phyloP scores from a whole-genome alignment of 1,140 invertebrate species.

The Aradophagus sp. region DNA sequence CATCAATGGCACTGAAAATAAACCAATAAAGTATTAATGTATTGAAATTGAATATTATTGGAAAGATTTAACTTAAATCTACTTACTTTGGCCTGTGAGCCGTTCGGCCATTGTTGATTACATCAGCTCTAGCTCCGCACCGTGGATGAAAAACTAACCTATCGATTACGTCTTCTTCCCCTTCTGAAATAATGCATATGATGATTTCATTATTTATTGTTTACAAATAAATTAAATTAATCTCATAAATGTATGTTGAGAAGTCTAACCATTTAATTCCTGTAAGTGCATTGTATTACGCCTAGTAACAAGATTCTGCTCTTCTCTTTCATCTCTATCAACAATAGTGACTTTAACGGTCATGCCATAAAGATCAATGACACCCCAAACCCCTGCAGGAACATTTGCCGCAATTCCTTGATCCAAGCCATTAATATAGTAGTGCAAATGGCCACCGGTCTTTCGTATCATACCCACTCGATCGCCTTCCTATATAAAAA shows the following conservation, averaged over 20 bases:
- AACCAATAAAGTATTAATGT: no score
- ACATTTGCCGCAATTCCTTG: constrained; percentile 92
- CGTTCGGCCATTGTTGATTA: constrained; percentile 92
- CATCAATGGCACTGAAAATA: constrained; percentile 86
- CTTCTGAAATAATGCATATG: constrained; percentile 59
- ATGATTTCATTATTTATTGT: no score
- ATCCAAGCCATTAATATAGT: constrained; percentile 94
- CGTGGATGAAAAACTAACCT: constrained; percentile 89
- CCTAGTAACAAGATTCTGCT: constrained; percentile 84
- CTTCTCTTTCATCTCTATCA: constrained; percentile 85
- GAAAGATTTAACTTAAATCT: constrained; percentile 22
- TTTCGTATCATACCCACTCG: constrained; percentile 90
- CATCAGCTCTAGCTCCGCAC: constrained; percentile 92
- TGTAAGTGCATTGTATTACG: constrained; percentile 78
- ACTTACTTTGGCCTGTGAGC: constrained; percentile 93
- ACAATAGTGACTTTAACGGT: constrained; percentile 94
- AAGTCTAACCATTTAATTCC: constrained; percentile 68
- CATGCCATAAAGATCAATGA: constrained; percentile 97
- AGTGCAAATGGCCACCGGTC: constrained; percentile 89
- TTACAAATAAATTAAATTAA: no score
- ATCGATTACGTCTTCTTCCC: constrained; percentile 76
- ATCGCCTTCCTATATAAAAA: constrained; percentile 88
- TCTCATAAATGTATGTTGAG: no score
- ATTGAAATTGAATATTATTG: no score
- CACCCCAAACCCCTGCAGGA: constrained; percentile 88